Evolutionary conservation across 1,140 invertebrate genomes (phyloP).

Genomic region (Panulirus ornatus): DNA sequence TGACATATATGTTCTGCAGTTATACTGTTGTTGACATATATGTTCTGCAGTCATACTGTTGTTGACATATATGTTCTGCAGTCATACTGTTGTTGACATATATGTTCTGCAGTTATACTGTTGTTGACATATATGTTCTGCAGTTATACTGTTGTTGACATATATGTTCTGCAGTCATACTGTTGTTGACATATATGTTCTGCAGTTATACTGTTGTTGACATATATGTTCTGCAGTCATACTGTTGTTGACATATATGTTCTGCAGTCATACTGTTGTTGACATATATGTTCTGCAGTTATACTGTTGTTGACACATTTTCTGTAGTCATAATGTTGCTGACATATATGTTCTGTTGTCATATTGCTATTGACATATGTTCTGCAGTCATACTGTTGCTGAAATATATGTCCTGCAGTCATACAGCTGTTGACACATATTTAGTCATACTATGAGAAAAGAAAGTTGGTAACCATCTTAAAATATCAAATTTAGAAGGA

Average conservation of each 20-base stretch:
- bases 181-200: no score
- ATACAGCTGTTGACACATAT: neutral
- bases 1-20: neutral
- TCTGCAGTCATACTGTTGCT: neutral
- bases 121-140: no score
- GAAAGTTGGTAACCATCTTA: neutral
- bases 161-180: no score
- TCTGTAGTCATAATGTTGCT: neutral
- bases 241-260: neutral
- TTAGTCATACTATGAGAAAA: neutral
- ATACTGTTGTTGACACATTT: no score
- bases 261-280: no score
- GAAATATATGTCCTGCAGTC: neutral
- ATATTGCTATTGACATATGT: no score
- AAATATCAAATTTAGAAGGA: neutral
- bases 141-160: neutral
- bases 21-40: no score
- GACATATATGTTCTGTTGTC: no score
- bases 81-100: no score
- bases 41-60: neutral
- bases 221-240: neutral
- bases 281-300: neutral
- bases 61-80: no score
- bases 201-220: neutral
- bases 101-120: neutral